phyloP scores from a whole-genome alignment of 2,888 invertebrate genomes.

The Protophormia terraenovae region DNA sequence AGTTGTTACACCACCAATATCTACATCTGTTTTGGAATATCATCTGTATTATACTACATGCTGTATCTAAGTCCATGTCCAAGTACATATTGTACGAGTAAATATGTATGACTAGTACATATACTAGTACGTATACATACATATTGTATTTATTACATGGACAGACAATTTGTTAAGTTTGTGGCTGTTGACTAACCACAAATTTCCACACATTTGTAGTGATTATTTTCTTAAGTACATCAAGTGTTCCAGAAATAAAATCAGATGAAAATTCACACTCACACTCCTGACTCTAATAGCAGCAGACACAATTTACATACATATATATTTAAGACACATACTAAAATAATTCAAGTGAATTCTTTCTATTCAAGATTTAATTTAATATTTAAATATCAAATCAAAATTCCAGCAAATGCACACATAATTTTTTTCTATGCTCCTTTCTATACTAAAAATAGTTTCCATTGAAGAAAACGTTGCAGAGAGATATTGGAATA shows the following conservation, averaged over 20 bases:
- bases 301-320: conserved; percentile 8
- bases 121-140: neutral
- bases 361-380: conserved; percentile 1
- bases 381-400: neutral
- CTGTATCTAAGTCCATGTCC: conserved; percentile 8
- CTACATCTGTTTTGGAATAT: conserved; percentile 46
- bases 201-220: conserved; percentile 63
- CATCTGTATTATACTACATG: conserved; percentile 6
- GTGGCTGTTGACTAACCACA: conserved; percentile 60
- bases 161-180: conserved; percentile 60
- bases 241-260: conserved; percentile 33
- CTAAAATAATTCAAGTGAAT: neutral
- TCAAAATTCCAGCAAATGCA: neutral
- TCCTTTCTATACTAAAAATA: neutral
- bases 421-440: neutral
- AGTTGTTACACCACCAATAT: conserved; percentile 46
- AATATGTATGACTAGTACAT: neutral
- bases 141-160: conserved; percentile 33
- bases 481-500: neutral
- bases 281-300: neutral
- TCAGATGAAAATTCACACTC: conserved; percentile 30
- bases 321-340: neutral
- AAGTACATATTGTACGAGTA: neutral
- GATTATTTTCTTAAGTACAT: conserved; percentile 60
- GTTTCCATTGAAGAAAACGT: neutral